Conservation (phyloP, 2,113 vertebrate genomes). For the Silurus glanis region DNA sequence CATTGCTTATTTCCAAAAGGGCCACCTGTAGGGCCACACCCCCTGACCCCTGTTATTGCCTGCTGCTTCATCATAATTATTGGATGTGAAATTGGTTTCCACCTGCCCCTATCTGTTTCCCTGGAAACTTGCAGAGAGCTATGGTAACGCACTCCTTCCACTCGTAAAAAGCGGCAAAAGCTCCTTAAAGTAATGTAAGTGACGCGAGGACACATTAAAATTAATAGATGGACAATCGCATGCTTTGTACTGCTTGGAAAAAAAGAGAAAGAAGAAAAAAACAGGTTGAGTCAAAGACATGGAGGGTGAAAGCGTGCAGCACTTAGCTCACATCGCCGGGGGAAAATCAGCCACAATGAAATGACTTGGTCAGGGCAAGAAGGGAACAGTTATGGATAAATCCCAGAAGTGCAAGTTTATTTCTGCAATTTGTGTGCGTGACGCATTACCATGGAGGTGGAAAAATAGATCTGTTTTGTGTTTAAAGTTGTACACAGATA, state of each 20-base stretch:
- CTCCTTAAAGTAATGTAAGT: constrained; percentile 34
- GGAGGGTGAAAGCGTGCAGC: neutral
- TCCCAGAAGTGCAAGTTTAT: neutral
- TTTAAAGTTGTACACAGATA: neutral
- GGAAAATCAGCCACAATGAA: constrained; percentile 13
- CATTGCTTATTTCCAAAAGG: neutral
- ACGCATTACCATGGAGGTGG: neutral
- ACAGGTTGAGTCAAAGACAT: neutral
- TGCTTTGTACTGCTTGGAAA: neutral
- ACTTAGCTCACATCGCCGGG: neutral
- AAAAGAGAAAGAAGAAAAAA: neutral
- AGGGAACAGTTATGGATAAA: constrained; percentile 9
- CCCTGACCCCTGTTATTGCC: neutral
- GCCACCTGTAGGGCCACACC: neutral
- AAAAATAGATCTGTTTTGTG: constrained; percentile 1
- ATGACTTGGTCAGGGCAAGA: constrained; percentile 20
- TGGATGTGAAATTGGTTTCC: constrained; percentile 40
- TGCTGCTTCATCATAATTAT: neutral
- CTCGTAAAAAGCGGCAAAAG: constrained; percentile 34
- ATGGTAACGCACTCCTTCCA: constrained; percentile 38
- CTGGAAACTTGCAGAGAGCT: constrained; percentile 47
- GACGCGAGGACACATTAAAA: constrained; percentile 1
- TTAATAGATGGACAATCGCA: constrained; percentile 31
- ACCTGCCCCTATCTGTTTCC: constrained; percentile 46
- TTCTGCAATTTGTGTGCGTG: neutral